Conservation (phyloP, 2,113 vertebrate species). For the Coregonus clupeaformis region DNA sequence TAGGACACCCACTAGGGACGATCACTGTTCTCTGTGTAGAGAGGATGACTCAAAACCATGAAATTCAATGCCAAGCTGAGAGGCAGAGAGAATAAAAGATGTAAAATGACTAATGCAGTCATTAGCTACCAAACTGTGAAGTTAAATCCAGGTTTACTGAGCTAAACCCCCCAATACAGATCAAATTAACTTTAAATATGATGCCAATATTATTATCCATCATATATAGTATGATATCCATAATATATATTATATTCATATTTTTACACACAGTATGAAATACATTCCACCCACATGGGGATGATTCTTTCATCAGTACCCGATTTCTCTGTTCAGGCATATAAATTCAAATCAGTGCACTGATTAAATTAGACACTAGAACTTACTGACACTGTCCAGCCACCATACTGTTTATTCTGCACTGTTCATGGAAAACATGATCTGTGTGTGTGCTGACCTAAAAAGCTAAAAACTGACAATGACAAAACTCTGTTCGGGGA, state of each 20-base stretch:
- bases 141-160: no score
- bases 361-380: conserved; percentile 51
- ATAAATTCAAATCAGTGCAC: conserved; percentile 36
- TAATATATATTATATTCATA: no score
- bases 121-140: no score
- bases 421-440: conserved; percentile 34
- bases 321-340: background rate
- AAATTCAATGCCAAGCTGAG: conserved; percentile 28
- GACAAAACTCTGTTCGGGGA: conserved; percentile 27
- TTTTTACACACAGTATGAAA: no score
- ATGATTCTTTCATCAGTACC: no score
- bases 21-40: conserved; percentile 26
- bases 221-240: no score
- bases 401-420: conserved; percentile 31
- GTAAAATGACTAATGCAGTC: no score
- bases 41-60: conserved; percentile 59
- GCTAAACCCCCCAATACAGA: no score
- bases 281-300: no score
- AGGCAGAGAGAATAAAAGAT: conserved; percentile 12
- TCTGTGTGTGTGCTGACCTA: conserved; percentile 37
- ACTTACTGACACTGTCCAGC: background rate
- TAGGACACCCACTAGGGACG: conserved; percentile 36
- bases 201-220: no score
- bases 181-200: no score
- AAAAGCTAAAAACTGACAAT: conserved; percentile 22